Evolutionary conservation across 2,888 invertebrate genomes (phyloP).

Genomic region (Syritta pipiens): DNA sequence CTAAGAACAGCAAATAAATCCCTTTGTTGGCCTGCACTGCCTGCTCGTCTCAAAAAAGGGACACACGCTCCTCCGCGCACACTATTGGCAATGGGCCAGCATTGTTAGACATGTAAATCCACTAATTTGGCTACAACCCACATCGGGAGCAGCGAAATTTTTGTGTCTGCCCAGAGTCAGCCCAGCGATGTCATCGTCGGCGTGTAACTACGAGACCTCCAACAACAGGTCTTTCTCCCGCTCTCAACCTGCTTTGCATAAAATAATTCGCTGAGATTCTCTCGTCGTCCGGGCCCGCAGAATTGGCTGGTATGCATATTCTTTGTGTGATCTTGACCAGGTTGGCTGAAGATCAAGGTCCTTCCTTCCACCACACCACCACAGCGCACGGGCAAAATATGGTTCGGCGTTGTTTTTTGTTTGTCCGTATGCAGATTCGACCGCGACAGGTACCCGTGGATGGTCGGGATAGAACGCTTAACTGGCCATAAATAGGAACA

Average conservation of each 20-base stretch:
- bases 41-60: too few species aligned
- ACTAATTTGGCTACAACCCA: conserved; percentile 68
- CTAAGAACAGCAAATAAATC: conserved; percentile 47
- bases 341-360: conserved; percentile 68
- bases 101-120: conserved; percentile 69
- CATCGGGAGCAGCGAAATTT: conserved; percentile 56
- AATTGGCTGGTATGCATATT: conserved; percentile 60
- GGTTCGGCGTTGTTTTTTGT: conserved; percentile 20
- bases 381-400: conserved; percentile 22
- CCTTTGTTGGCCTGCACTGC: conserved; percentile 45
- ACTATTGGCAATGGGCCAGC: conserved; percentile 64
- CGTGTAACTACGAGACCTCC: conserved; percentile 60
- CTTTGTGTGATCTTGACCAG: conserved; percentile 68
- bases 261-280: conserved; percentile 68
- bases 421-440: conserved; percentile 59
- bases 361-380: too few species aligned
- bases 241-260: conserved; percentile 68
- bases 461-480: conserved; percentile 62
- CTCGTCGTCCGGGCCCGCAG: conserved; percentile 41
- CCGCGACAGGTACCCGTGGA: conserved; percentile 64
- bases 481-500: conserved; percentile 68
- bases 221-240: conserved; percentile 68
- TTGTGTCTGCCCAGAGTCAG: too few species aligned
- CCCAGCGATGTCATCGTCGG: conserved; percentile 59
- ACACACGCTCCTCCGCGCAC: conserved; percentile 13